Conservation (phyloP, 2,113 vertebrate species). For the Macquaria australasica region DNA sequence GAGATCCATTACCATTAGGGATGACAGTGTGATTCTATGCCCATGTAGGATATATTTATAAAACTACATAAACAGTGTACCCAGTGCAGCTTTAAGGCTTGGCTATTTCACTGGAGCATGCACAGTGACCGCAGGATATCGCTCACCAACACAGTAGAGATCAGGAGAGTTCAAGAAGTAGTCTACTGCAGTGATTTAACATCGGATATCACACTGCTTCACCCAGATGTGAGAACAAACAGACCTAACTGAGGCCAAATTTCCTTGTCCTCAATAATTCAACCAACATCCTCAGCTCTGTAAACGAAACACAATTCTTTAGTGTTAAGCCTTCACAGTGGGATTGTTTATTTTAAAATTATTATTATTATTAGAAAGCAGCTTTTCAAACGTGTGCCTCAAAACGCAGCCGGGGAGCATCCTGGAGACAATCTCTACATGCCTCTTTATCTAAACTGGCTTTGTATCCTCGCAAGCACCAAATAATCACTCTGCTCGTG, state of each 20-base stretch:
- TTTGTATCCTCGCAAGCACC: neutral
- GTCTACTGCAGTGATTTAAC: neutral
- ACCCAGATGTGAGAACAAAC: neutral
- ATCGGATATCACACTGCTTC: neutral
- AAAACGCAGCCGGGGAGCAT: neutral
- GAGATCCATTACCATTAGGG: neutral
- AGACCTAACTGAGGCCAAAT: neutral
- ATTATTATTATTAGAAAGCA: neutral
- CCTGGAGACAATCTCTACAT: neutral
- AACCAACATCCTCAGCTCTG: neutral
- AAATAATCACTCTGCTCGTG: neutral
- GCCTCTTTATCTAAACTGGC: neutral
- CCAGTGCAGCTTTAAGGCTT: constrained; percentile 12
- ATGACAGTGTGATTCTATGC: neutral
- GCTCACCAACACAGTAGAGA: constrained; percentile 57
- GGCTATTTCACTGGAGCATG: constrained; percentile 31
- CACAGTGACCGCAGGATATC: constrained; percentile 34
- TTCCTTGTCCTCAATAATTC: neutral
- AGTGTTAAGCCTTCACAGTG: neutral
- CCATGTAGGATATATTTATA: neutral
- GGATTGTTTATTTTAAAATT: too few relatives aligned
- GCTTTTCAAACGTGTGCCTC: neutral
- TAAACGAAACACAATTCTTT: neutral
- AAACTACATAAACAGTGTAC: neutral
- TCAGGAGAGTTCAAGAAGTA: constrained; percentile 7